A percentile compares a stretch with the other conserved stretches of the same genome.
Evolutionary conservation across 2,113 vertebrate genomes (phyloP).

Genomic region (Lepus americanus): DNA sequence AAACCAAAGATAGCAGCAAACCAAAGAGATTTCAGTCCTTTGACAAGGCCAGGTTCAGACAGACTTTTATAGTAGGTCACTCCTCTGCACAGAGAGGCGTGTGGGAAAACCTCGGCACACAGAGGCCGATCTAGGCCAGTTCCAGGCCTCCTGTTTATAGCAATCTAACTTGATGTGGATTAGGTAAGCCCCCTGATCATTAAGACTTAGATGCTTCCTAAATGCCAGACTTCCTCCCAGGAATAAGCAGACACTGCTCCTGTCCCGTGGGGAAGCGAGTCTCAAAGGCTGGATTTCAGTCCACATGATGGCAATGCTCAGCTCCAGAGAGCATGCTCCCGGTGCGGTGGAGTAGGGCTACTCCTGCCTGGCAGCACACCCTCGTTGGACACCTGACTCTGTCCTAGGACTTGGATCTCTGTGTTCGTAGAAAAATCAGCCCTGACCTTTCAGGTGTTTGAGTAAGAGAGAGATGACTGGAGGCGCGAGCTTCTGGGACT

Average conservation of each 20-base stretch:
- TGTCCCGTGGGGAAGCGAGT: background rate
- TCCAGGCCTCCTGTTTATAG: conserved; percentile 24
- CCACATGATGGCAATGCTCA: background rate
- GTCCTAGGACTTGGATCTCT: background rate
- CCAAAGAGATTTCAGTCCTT: background rate
- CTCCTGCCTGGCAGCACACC: background rate
- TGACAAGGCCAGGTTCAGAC: background rate
- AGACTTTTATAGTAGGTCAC: background rate
- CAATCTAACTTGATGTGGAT: background rate
- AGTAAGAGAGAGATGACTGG: background rate
- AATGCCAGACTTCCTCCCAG: background rate
- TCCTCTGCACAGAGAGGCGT: background rate
- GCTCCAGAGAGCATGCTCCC: background rate
- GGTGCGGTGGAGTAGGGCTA: no score
- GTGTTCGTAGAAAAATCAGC: background rate
- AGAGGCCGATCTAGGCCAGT: background rate
- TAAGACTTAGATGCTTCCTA: background rate
- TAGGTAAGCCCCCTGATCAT: background rate
- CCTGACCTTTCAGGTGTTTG: background rate
- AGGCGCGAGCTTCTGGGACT: no score
- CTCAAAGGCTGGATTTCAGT: background rate
- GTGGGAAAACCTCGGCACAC: background rate
- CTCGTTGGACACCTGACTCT: background rate
- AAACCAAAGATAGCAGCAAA: background rate
- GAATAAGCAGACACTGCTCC: background rate